These are phyloP conservation scores for Sanderia malayensis DNA, from an alignment of 30 jellyfish, hydroid and myxozoan genomes.

Conservation along the genomic window DNA sequence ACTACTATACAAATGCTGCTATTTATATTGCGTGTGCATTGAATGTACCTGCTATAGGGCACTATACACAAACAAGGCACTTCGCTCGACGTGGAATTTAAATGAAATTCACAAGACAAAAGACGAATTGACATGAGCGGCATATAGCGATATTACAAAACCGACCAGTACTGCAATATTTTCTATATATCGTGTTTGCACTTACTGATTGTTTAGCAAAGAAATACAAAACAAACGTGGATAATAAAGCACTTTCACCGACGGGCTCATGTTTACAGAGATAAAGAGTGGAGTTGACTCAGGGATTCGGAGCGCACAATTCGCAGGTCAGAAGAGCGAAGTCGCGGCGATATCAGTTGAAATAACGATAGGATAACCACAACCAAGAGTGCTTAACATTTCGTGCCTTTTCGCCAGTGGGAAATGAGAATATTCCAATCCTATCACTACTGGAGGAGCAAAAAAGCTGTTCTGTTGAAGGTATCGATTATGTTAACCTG, in stretches of 20 bases:
- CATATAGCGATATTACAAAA: conserved; percentile 3
- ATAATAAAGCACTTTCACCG: conserved; percentile 53
- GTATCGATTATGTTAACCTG: background rate
- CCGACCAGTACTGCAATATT: background rate
- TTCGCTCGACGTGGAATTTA: too few relatives aligned
- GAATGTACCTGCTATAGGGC: background rate
- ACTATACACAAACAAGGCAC: too few relatives aligned
- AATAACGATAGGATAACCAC: background rate
- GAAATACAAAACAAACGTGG: conserved; percentile 38
- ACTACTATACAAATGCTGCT: background rate
- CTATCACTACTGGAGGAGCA: background rate
- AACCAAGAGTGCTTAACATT: too few relatives aligned
- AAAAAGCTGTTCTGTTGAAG: background rate
- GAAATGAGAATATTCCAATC: background rate
- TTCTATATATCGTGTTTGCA: conserved; percentile 47
- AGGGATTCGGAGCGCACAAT: conserved; percentile 36
- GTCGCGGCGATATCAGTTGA: background rate
- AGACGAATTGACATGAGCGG: conserved; percentile 2
- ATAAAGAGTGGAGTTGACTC: conserved; percentile 27
- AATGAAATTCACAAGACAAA: background rate
- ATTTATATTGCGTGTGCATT: background rate
- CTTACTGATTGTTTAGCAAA: conserved; percentile 55
- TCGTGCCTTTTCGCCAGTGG: too few relatives aligned
- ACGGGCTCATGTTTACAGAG: conserved; percentile 49
- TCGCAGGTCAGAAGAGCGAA: conserved; percentile 19